phyloP scores from a whole-genome alignment of 2,797 vertebrate genomes.

The Neopelma chrysocephalum region DNA sequence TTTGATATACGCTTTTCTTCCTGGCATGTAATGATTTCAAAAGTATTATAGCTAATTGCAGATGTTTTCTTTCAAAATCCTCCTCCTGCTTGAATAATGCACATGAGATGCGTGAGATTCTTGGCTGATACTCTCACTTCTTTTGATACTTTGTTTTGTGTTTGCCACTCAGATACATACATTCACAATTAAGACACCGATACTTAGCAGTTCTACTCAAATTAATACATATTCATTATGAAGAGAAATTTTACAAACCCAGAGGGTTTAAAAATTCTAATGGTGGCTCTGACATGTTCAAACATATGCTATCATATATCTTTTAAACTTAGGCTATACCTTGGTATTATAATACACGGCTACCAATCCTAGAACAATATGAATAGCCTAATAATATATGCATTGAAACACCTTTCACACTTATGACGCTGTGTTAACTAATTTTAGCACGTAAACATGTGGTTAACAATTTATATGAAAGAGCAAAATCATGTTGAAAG shows the following conservation, averaged over 20 bases:
- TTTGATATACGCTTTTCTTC: not conserved
- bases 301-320: not conserved
- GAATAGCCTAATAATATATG: not conserved
- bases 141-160: constrained; percentile 33
- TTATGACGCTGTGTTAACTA: not conserved
- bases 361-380: not conserved
- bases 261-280: constrained; percentile 47
- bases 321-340: not conserved
- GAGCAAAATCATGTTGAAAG: not conserved
- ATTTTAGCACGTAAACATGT: not conserved
- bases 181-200: constrained; percentile 37
- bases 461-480: not conserved
- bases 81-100: not conserved
- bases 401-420: constrained; percentile 17
- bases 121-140: constrained; percentile 6
- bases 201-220: constrained; percentile 44
- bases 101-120: not conserved
- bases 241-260: constrained; percentile 35
- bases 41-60: not conserved
- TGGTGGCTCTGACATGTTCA: constrained; percentile 10
- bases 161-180: constrained; percentile 39
- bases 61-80: not conserved
- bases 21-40: not conserved
- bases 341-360: not conserved
- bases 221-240: constrained; percentile 17